These are phyloP conservation scores for Helicoverpa assulta DNA, from an alignment of 2,888 invertebrate genomes.

Conservation along the genomic window DNA sequence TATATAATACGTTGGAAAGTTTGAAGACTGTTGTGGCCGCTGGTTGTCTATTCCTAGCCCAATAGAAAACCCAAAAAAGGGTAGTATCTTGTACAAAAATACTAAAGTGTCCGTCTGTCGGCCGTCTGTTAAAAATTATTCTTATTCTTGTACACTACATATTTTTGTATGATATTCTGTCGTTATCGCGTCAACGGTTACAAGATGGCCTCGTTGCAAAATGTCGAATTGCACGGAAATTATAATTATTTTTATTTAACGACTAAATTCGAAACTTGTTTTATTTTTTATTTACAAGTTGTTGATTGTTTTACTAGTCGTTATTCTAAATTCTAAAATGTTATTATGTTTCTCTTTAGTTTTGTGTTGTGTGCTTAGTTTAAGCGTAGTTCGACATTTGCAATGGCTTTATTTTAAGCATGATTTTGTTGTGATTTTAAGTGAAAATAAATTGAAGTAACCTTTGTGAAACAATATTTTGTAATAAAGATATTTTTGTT, in stretches of 20 bases:
- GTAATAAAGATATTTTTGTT: slow-evolving; percentile 82
- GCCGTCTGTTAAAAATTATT: slow-evolving; percentile 35
- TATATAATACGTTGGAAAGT: slow-evolving; percentile 4
- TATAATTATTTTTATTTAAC: background rate
- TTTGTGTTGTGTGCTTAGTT: slow-evolving; percentile 4
- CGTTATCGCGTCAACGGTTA: slow-evolving; percentile 39
- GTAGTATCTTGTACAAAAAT: slow-evolving; percentile 31
- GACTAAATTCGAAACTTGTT: slow-evolving; percentile 17
- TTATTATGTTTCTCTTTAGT: slow-evolving; percentile 4
- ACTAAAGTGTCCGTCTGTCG: slow-evolving; percentile 1
- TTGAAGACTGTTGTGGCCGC: background rate
- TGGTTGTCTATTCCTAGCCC: background rate
- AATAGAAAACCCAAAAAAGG: background rate
- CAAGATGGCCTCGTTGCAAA: slow-evolving; percentile 44
- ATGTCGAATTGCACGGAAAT: slow-evolving; percentile 51
- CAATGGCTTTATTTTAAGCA: slow-evolving; percentile 63
- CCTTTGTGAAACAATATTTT: slow-evolving; percentile 77
- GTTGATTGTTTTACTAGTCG: slow-evolving; percentile 17
- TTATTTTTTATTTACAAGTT: slow-evolving; percentile 9
- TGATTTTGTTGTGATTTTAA: slow-evolving; percentile 77
- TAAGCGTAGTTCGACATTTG: slow-evolving; percentile 65
- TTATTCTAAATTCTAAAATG: slow-evolving; percentile 35
- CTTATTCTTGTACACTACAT: slow-evolving; percentile 51
- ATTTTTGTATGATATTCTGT: slow-evolving; percentile 55
- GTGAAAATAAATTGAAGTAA: slow-evolving; percentile 79